A percentile compares a stretch with the other conserved stretches of the same genome.
Conservation (phyloP, 2,113 vertebrate species). For the Stegostoma tigrinum region DNA sequence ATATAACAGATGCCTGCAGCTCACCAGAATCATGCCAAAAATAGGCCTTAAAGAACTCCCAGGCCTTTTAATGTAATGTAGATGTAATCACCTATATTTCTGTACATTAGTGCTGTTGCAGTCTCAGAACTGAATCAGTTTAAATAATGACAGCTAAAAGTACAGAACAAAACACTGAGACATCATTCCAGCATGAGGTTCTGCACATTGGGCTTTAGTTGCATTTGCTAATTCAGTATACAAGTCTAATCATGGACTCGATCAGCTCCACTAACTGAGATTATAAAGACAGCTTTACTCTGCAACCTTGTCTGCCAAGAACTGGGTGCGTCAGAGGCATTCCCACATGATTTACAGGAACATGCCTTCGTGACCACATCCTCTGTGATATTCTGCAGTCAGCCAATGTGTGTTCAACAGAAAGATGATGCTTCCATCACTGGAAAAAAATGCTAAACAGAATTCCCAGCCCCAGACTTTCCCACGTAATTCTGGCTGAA, state of each 20-base stretch:
- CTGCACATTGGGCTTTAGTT: neutral
- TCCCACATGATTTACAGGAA: constrained; percentile 19
- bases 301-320: constrained; percentile 19
- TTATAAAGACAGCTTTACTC: constrained; percentile 25
- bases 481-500: constrained; percentile 19
- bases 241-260: neutral
- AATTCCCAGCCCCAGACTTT: constrained; percentile 21
- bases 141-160: neutral
- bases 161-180: neutral
- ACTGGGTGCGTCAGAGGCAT: constrained; percentile 18
- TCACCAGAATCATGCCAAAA: neutral
- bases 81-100: neutral
- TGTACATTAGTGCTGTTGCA: neutral
- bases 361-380: constrained; percentile 30
- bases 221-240: neutral
- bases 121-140: neutral
- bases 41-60: neutral
- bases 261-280: neutral
- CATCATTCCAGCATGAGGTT: too few relatives aligned
- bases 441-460: constrained; percentile 1
- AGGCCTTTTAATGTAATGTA: neutral
- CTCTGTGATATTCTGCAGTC: constrained; percentile 18
- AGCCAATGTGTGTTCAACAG: neutral
- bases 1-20: neutral
- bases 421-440: neutral